Conservation (phyloP, 2,113 vertebrate genomes). For the Prochilodus magdalenae region DNA sequence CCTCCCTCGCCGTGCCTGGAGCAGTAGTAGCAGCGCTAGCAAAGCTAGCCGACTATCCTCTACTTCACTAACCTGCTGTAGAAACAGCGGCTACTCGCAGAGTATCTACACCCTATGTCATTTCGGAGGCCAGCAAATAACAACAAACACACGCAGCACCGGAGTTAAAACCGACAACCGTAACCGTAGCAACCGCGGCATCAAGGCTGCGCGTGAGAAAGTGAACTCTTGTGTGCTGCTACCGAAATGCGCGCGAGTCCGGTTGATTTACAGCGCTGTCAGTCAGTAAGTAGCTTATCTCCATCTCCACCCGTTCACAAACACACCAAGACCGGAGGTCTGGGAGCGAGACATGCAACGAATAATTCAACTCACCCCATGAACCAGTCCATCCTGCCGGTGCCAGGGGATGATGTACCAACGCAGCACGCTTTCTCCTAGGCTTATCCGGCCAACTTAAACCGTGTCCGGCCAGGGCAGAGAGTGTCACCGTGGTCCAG, state of each 20-base stretch:
- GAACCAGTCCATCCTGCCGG: constrained; percentile 85
- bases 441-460: constrained; percentile 66
- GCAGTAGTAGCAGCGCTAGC: background rate
- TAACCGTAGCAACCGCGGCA: background rate
- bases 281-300: constrained; percentile 52
- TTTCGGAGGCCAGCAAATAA: background rate
- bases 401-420: constrained; percentile 69
- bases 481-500: constrained; percentile 45
- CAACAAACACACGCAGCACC: background rate
- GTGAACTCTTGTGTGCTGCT: background rate
- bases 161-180: background rate
- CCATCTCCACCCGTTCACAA: constrained; percentile 33
- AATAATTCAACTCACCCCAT: constrained; percentile 85
- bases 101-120: background rate
- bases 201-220: background rate
- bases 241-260: background rate
- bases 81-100: background rate
- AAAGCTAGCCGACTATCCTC: background rate
- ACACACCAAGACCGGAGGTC: background rate
- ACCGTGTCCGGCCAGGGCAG: constrained; percentile 52
- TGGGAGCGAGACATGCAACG: background rate
- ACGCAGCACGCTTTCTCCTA: constrained; percentile 54
- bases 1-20: background rate
- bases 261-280: constrained; percentile 22
- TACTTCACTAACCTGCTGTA: background rate